Evolutionary conservation across 1,140 invertebrate genomes (phyloP), one percentile per base, ranked within the genome.

Genomic region (Melipona quadrifasciata): DNA sequence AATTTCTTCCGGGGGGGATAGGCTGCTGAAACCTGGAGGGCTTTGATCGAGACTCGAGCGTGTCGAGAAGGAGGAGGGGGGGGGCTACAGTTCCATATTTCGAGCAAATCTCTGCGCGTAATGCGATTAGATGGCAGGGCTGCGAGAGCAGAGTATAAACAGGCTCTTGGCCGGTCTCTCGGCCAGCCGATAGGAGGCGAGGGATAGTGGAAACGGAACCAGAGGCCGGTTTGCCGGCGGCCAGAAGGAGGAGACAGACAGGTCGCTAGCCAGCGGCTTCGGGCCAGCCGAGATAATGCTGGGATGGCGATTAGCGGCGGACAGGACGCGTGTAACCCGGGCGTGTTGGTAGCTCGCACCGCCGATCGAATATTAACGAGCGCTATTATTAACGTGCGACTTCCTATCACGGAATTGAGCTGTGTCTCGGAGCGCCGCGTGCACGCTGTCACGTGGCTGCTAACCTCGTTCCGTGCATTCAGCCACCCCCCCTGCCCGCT

Each of bases 341-440:
- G 21, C 51, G 57, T 57, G 39, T n/a, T 31, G 3, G 0, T 39
- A 6, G 39, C 39, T 39, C 39, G 39, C 6, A 10, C 72, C 47
- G 24, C 57, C 88, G 82, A 89, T 90, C 88, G 88, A 89, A 90
- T 90, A 89, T 90, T 89, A 90, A 90, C 88, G 82, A 89, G 86
- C 82, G 67, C 73, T 87, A 89, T 90, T 89, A 89, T 72, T 80
- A 85, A 81, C 80, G 84, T 78, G 53, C 64, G 70, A 87, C 65
- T 71, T 71, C 53, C 81, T 73, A 77, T 82, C 75, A 57, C 34
- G 77, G 65, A 84, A 89, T 89, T 75, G 81, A 76, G 47, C 73
- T 65, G 21, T 57, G 34, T 74, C 68, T 55, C 55, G 8, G n/a
- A n/a, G 31, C 53, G 53, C 31, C 55, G 47, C 57, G n/a, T 57